Conservation (phyloP, 2,888 invertebrate species). For the Trichopria drosophilae region DNA sequence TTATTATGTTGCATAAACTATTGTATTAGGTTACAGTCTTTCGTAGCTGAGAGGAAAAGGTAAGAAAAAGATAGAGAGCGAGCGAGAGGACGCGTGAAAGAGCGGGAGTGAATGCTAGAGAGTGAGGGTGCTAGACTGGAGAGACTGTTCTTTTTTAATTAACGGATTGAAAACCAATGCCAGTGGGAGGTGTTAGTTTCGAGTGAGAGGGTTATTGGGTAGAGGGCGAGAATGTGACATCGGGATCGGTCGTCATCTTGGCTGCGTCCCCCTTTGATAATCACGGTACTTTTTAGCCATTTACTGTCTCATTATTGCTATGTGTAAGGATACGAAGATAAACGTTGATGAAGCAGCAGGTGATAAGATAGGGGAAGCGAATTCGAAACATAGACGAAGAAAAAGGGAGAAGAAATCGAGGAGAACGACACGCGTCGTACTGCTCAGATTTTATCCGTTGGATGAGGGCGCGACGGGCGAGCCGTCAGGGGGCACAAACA, state of each 20-base stretch:
- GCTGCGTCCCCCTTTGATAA: constrained; percentile 39
- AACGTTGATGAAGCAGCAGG: constrained; percentile 29
- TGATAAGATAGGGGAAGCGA: constrained; percentile 18
- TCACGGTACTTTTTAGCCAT: constrained; percentile 50
- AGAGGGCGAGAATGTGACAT: constrained; percentile 41
- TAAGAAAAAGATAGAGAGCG: constrained; percentile 20
- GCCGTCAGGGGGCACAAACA: too few relatives aligned
- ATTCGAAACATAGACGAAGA: constrained; percentile 8
- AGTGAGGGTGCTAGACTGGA: background rate
- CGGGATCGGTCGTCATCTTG: constrained; percentile 38
- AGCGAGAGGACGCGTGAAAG: constrained; percentile 10
- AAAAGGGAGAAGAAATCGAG: constrained; percentile 5
- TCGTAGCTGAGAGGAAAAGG: constrained; percentile 40
- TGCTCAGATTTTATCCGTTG: constrained; percentile 44
- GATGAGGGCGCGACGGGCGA: too few relatives aligned
- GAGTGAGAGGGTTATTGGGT: constrained; percentile 11
- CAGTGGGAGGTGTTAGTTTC: background rate
- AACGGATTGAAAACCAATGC: too few relatives aligned
- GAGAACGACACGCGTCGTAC: constrained; percentile 39
- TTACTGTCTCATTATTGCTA: constrained; percentile 54
- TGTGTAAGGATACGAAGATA: constrained; percentile 36
- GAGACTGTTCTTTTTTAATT: too few relatives aligned
- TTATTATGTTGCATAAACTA: constrained; percentile 28
- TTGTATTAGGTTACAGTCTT: constrained; percentile 47
- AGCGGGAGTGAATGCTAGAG: constrained; percentile 13